Evolutionary conservation across 92 coral and sea anemone genomes (phyloP).

Genomic region (Ricordea florida): DNA sequence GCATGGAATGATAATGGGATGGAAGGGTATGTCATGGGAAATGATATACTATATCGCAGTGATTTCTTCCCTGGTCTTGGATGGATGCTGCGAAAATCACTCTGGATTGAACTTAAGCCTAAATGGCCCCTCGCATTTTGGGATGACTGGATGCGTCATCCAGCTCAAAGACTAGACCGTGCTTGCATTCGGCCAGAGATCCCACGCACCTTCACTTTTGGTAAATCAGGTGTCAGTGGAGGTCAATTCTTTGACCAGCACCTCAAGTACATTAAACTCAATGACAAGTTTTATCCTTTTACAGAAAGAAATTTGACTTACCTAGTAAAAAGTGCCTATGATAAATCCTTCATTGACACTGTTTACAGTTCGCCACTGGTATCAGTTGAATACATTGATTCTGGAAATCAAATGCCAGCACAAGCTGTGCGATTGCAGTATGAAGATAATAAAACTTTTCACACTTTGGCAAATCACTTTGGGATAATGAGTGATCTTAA

Average conservation of each 20-base stretch:
- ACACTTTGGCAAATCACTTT: constrained; percentile 58
- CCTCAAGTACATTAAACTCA: constrained; percentile 74
- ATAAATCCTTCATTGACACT: constrained; percentile 47
- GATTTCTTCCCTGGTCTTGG: constrained; percentile 96
- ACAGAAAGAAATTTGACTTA: constrained; percentile 72
- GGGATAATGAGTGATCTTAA: constrained; percentile 82
- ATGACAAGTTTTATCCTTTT: constrained; percentile 72
- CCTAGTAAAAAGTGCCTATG: constrained; percentile 76
- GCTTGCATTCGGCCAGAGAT: constrained; percentile 93
- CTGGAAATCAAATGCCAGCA: constrained; percentile 28
- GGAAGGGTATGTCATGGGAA: constrained; percentile 62
- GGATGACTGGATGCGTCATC: constrained; percentile 99
- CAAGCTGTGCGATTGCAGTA: constrained; percentile 77
- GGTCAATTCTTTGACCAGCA: constrained; percentile 89
- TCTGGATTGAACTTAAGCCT: constrained; percentile 77
- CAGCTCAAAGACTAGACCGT: constrained; percentile 76
- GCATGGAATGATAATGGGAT: constrained; percentile 99
- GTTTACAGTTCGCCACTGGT: constrained; percentile 74
- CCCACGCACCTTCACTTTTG: constrained; percentile 88
- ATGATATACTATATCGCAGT: constrained; percentile 79
- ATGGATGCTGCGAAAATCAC: constrained; percentile 80
- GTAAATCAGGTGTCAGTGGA: constrained; percentile 81
- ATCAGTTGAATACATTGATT: constrained; percentile 52
- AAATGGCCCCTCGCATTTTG: constrained; percentile 95
- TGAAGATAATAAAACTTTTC: constrained; percentile 53